Evolutionary conservation across 2,797 vertebrate genomes (phyloP), one percentile per base, ranked within the genome.

Genomic region (Chelon auratus): DNA sequence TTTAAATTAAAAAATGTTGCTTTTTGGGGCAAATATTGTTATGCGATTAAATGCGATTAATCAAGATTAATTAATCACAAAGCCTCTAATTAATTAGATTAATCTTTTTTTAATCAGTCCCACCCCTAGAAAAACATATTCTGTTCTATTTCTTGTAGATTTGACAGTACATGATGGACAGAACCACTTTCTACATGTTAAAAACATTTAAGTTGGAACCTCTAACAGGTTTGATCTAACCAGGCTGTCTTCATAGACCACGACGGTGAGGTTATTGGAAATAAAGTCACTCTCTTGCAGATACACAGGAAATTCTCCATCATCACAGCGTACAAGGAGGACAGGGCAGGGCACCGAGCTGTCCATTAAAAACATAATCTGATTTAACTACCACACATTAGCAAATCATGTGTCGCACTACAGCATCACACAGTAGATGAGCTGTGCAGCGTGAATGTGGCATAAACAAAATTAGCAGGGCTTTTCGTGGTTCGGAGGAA

Each of bases 401-500:
- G 37, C 43, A 73, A 62, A 74, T 20, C 22, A 58, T n/a, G 48
- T 22, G 50, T 37, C 36, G 73, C 39, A 40, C 40, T 43, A 33
- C 20, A 65, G 50, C 69, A 68, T 74, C 61, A 56, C 40, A 18
- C 51, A 45, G 30, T 30, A 15, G 50, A 43, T 58, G 60, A 62
- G 43, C 59, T 30, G 80, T 55, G 66, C 39, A 17, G 53, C 43
- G 66, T 50, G 61, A 87, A 77, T 42, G 18, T 48, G 39, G 48
- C 20, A 26, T 78, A 62, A 78, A 85, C 64, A 74, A 43, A 79
- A 80, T 76, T 72, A 75, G 78, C 57, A n/a, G 43, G 14, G 22
- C 52, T 56, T 74, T 75, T 48, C 22, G 40, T 52, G 67, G 47
- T 74, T 80, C 50, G 58, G 74, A 77, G 64, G 53, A 62, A 86